Evolutionary conservation across 2,797 vertebrate genomes (phyloP).

Genomic region (Pogonophryne albipinna): DNA sequence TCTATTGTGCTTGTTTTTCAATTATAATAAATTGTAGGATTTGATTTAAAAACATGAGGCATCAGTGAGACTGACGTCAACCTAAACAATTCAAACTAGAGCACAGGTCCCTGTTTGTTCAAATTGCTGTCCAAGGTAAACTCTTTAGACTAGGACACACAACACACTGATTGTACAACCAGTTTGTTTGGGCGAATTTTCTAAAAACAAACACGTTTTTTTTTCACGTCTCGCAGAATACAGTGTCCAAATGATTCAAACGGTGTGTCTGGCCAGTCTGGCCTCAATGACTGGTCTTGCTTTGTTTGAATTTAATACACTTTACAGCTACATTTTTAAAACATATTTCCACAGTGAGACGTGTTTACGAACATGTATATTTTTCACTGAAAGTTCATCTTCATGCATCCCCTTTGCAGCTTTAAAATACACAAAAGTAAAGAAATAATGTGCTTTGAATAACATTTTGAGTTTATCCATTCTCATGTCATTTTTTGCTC

Average conservation of each 20-base stretch:
- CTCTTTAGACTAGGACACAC: not conserved
- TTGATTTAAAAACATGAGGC: not conserved
- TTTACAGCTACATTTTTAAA: not conserved
- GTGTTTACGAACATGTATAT: not conserved
- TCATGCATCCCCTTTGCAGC: not conserved
- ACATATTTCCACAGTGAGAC: not conserved
- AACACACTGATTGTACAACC: not conserved
- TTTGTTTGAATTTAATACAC: not conserved
- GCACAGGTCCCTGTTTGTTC: not conserved
- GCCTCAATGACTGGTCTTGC: not conserved
- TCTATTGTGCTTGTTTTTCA: not conserved
- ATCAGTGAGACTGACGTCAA: slow-evolving; percentile 2
- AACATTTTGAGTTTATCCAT: not conserved
- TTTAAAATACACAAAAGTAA: not conserved
- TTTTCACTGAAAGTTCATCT: not conserved
- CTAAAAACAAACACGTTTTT: not conserved
- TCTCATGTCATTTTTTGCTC: no score
- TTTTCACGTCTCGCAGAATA: not conserved
- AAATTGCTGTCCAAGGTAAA: not conserved
- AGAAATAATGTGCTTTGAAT: not conserved
- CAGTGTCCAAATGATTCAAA: no score
- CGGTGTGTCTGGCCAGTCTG: not conserved
- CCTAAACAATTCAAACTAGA: slow-evolving; percentile 42
- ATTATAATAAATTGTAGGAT: not conserved
- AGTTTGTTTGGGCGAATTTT: not conserved